These are phyloP conservation scores for Ecliptopera silaceata DNA, from an alignment of 2,888 invertebrate species.

Conservation along the genomic window DNA sequence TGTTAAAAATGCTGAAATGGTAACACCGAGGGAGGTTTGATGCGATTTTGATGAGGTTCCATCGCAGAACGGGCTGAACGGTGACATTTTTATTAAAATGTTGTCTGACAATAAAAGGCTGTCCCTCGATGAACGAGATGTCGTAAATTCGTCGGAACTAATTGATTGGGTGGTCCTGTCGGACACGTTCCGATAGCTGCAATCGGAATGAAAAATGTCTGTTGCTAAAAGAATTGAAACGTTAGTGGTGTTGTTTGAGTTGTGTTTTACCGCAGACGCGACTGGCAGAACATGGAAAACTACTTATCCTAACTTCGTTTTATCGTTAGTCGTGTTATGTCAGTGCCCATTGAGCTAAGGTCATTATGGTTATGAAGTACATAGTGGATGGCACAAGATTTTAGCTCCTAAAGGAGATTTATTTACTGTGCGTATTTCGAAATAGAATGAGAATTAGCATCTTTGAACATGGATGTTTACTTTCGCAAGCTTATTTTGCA, in stretches of 20 bases:
- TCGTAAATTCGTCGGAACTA: constrained; percentile 57
- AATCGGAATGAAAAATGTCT: constrained; percentile 48
- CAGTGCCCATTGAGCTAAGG: constrained; percentile 57
- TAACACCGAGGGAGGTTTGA: constrained; percentile 61
- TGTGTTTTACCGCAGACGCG: constrained; percentile 54
- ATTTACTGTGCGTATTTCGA: not conserved
- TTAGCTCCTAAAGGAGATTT: not conserved
- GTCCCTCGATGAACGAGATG: constrained; percentile 55
- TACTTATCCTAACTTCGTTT: constrained; percentile 78
- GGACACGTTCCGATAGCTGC: constrained; percentile 46
- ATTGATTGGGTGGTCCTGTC: constrained; percentile 54
- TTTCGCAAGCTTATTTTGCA: not conserved
- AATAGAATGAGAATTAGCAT: not conserved
- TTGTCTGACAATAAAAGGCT: constrained; percentile 53
- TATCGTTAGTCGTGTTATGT: constrained; percentile 72
- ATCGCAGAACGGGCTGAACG: constrained; percentile 42
- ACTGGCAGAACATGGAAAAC: constrained; percentile 73
- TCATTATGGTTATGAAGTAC: constrained; percentile 56
- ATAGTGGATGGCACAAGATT: not conserved
- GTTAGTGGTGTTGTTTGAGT: constrained; percentile 43
- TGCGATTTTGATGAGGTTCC: constrained; percentile 72
- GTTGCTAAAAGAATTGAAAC: constrained; percentile 48
- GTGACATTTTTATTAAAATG: constrained; percentile 67
- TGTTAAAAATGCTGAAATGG: constrained; percentile 66
- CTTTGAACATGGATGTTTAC: not conserved